Evolutionary conservation across 1,140 invertebrate genomes (phyloP).

Genomic region (Drosophila lowei): DNA sequence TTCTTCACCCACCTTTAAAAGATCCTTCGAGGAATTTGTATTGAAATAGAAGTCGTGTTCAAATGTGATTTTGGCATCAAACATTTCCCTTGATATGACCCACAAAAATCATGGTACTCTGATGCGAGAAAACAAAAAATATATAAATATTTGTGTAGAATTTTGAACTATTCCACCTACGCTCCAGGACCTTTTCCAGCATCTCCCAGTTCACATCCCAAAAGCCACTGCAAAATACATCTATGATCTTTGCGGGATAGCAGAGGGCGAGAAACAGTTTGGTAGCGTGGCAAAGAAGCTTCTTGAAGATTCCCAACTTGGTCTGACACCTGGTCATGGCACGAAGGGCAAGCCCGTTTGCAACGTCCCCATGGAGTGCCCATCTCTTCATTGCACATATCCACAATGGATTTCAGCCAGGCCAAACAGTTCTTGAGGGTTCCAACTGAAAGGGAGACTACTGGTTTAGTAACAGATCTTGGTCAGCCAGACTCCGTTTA

Average conservation of each 20-base stretch:
- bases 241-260: constrained; percentile 86
- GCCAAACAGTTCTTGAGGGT: constrained; percentile 86
- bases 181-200: constrained; percentile 84
- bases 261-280: constrained; percentile 86
- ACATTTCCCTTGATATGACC: constrained; percentile 86
- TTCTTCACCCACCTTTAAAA: constrained; percentile 84
- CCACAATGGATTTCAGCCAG: constrained; percentile 88
- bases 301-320: constrained; percentile 84
- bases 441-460: constrained; percentile 83
- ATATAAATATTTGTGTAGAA: background rate
- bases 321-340: constrained; percentile 86
- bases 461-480: constrained; percentile 82
- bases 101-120: constrained; percentile 61
- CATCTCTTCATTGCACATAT: constrained; percentile 89
- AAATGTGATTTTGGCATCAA: constrained; percentile 87
- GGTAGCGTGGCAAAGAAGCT: constrained; percentile 86
- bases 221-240: constrained; percentile 87
- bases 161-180: constrained; percentile 18
- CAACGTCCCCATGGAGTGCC: constrained; percentile 86
- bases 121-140: background rate
- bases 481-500: constrained; percentile 46
- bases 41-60: constrained; percentile 87
- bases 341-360: constrained; percentile 85
- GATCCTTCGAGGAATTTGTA: constrained; percentile 85
- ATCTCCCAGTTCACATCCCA: constrained; percentile 86